Conservation (phyloP, 2,113 vertebrate species). For the Tragelaphus strepsiceros region DNA sequence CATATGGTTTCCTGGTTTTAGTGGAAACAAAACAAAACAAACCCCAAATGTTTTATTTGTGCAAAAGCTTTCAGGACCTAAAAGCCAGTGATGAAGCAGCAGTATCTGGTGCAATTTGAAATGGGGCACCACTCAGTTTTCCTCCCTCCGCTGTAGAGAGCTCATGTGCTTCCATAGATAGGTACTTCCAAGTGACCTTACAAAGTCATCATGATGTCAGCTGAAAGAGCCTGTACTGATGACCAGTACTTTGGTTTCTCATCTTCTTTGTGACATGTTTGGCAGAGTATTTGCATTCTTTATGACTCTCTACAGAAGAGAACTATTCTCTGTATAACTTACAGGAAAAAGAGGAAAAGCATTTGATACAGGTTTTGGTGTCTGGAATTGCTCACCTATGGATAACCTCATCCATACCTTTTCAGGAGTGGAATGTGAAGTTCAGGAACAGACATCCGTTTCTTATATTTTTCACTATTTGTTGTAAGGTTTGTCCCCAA, state of each 20-base stretch:
- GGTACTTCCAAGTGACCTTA: not conserved
- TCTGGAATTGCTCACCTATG: not conserved
- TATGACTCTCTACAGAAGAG: not conserved
- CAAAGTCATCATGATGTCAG: not conserved
- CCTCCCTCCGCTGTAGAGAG: not conserved
- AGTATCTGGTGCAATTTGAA: not conserved
- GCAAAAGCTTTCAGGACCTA: not conserved
- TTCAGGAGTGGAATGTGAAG: not conserved
- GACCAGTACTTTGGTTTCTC: not conserved
- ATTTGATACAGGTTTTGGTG: not conserved
- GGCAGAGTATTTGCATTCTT: not conserved
- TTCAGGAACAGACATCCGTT: not conserved
- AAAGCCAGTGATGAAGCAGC: not conserved
- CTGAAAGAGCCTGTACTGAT: not conserved
- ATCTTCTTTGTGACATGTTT: not conserved
- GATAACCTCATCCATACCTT: not conserved
- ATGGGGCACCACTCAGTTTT: not conserved
- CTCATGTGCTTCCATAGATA: not conserved
- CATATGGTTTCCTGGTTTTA: slow-evolving; percentile 2
- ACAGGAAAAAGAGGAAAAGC: not conserved
- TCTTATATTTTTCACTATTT: not conserved
- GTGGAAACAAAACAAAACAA: not conserved
- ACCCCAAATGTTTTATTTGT: not conserved
- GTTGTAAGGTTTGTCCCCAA: not conserved
- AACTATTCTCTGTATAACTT: not conserved